A percentile compares a stretch with the other conserved stretches of the same genome.
These are phyloP conservation scores for Pseudococcus viburni DNA, from an alignment of 2,888 invertebrate species.

Conservation along the genomic window DNA sequence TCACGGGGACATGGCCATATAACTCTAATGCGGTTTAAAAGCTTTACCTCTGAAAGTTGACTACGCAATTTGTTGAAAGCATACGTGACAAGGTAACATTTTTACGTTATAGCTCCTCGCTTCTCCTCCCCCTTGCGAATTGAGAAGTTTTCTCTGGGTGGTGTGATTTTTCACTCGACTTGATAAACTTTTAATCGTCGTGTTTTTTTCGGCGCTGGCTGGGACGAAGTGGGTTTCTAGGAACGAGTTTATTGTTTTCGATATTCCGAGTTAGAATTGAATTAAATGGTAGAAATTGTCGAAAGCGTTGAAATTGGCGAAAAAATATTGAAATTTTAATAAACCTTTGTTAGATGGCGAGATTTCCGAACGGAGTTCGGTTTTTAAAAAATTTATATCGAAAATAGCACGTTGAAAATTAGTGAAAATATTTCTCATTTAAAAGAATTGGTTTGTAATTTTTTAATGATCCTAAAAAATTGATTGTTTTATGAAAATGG, in stretches of 20 bases:
- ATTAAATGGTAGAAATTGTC: too few species aligned
- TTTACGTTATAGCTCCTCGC: background rate
- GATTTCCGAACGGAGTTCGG: too few species aligned
- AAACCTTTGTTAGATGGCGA: too few species aligned
- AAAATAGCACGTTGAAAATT: too few species aligned
- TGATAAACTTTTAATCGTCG: slow-evolving; percentile 4
- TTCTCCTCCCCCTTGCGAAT: background rate
- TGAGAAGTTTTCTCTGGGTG: background rate
- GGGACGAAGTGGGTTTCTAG: background rate
- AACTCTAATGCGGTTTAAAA: slow-evolving; percentile 54
- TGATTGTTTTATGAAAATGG: too few species aligned
- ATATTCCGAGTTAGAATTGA: background rate
- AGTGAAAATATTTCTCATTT: too few species aligned
- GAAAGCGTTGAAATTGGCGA: too few species aligned
- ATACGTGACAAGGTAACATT: slow-evolving; percentile 57
- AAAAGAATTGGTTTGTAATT: too few species aligned
- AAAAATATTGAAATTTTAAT: too few species aligned
- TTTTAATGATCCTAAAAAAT: too few species aligned
- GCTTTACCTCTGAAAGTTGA: slow-evolving; percentile 44
- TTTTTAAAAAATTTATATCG: too few species aligned
- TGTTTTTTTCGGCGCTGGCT: background rate
- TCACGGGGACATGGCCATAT: slow-evolving; percentile 35
- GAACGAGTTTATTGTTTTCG: background rate
- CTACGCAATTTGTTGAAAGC: slow-evolving; percentile 53
- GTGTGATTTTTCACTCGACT: slow-evolving; percentile 18